Evolutionary conservation across 2,888 invertebrate species (phyloP).

Genomic region (Stenolophus ochropezus): DNA sequence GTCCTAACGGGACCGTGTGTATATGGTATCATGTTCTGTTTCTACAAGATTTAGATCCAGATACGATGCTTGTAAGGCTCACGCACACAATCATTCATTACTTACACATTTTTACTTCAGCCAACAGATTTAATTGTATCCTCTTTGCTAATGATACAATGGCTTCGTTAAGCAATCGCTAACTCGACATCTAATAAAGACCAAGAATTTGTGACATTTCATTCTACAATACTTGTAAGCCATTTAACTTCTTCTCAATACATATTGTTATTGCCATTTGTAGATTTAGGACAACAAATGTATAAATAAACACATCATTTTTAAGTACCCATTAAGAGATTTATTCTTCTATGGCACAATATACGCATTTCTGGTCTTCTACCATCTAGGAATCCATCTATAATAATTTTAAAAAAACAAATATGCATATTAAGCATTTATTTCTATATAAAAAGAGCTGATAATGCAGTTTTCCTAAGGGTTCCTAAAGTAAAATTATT

Average conservation of each 20-base stretch:
- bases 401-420: too few species aligned
- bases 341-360: too few species aligned
- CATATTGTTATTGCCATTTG: neutral
- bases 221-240: neutral
- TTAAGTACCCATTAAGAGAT: too few species aligned
- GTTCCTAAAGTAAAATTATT: too few species aligned
- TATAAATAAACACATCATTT: neutral
- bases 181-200: neutral
- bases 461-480: too few species aligned
- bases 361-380: too few species aligned
- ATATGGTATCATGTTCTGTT: constrained; percentile 48
- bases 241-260: neutral
- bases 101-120: neutral
- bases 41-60: constrained; percentile 48
- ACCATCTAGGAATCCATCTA: too few species aligned
- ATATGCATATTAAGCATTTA: too few species aligned
- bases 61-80: constrained; percentile 24
- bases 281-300: neutral
- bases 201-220: neutral
- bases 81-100: constrained; percentile 35
- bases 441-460: too few species aligned
- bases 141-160: neutral
- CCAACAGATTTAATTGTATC: neutral
- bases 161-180: neutral
- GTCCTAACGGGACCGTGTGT: constrained; percentile 52